A percentile compares a stretch with the other conserved stretches of the same genome.
Evolutionary conservation across 2,113 vertebrate genomes (phyloP).

Genomic region (Gulo gulo): DNA sequence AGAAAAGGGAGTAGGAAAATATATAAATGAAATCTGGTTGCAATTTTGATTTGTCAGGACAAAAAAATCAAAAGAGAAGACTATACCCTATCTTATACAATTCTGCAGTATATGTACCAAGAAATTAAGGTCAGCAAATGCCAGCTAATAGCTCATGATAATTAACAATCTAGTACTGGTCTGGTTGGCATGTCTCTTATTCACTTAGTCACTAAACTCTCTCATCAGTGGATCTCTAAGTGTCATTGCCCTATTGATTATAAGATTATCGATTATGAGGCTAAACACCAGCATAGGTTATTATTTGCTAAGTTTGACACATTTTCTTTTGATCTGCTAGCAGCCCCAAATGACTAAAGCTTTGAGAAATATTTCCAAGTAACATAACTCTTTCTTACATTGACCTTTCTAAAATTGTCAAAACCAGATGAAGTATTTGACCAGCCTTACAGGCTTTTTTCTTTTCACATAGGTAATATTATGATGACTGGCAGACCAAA

Average conservation of each 20-base stretch:
- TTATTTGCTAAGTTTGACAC: slow-evolving; percentile 43
- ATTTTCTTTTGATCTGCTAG: slow-evolving; percentile 20
- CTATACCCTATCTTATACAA: not conserved
- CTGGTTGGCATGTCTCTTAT: not conserved
- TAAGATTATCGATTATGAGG: not conserved
- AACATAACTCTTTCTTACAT: not conserved
- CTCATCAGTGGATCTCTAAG: not conserved
- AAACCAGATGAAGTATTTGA: slow-evolving; percentile 2
- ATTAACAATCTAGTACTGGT: not conserved
- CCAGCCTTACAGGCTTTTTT: not conserved
- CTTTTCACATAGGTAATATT: slow-evolving; percentile 18
- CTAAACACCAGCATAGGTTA: not conserved
- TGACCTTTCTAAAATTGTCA: slow-evolving; percentile 29
- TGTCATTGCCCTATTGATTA: not conserved
- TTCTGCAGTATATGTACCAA: not conserved
- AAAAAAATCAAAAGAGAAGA: slow-evolving; percentile 3
- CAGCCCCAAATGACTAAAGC: not conserved
- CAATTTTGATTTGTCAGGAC: not conserved
- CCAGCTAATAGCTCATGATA: not conserved
- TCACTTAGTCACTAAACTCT: not conserved
- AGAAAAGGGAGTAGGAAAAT: not conserved
- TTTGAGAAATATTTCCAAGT: slow-evolving; percentile 37
- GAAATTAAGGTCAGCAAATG: not conserved
- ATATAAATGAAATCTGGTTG: not conserved
- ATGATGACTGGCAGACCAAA: not conserved